A percentile compares a stretch with the other conserved stretches of the same genome.
Evolutionary conservation across 2,888 invertebrate genomes (phyloP).

Genomic region (Patella caerulea): DNA sequence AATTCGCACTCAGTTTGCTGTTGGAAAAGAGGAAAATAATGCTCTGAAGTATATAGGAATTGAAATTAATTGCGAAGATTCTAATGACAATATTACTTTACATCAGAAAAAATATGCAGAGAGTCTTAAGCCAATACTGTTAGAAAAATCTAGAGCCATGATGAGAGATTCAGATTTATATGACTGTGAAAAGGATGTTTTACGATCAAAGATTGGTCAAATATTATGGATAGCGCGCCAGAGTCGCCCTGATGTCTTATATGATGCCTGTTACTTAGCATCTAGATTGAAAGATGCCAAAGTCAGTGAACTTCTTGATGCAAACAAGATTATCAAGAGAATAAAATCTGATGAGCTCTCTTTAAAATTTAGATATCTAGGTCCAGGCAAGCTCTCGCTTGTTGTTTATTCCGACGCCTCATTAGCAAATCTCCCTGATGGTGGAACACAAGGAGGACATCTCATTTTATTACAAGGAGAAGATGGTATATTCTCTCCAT

Average conservation of each 20-base stretch:
- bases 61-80: slow-evolving; percentile 3
- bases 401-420: slow-evolving; percentile 2
- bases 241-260: background rate
- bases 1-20: slow-evolving; percentile 16
- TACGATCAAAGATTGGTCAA: slow-evolving; percentile 14
- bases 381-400: background rate
- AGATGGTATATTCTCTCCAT: background rate
- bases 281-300: background rate
- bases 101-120: background rate
- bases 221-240: slow-evolving; percentile 13
- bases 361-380: slow-evolving; percentile 2
- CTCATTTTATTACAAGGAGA: background rate
- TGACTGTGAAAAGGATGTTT: slow-evolving; percentile 3
- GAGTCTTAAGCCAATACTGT: background rate
- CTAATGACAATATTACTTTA: background rate
- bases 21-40: slow-evolving; percentile 18
- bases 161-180: background rate
- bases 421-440: background rate
- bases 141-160: background rate
- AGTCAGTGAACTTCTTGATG: slow-evolving; percentile 9
- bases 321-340: slow-evolving; percentile 20
- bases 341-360: slow-evolving; percentile 14
- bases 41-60: slow-evolving; percentile 23
- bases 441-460: background rate
- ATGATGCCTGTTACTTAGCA: slow-evolving; percentile 1